Conservation (phyloP, 2,888 invertebrate species). For the Brachypalpus laphriformis region DNA sequence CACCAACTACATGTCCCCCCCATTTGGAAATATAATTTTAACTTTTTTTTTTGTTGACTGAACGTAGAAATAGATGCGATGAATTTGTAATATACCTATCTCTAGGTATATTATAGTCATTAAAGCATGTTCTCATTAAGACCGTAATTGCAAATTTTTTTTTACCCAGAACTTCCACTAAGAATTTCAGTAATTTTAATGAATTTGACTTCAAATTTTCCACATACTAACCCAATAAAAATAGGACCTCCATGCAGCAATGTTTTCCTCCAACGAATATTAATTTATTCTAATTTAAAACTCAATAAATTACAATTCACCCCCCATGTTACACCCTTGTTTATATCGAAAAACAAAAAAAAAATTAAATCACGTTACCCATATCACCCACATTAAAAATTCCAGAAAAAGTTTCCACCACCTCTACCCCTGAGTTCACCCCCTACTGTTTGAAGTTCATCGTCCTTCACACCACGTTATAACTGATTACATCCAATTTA, state of each 20-base stretch:
- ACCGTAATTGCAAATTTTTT: background rate
- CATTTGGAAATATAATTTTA: too few relatives aligned
- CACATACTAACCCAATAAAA: background rate
- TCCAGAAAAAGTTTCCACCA: constrained; percentile 18
- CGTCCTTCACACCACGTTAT: constrained; percentile 22
- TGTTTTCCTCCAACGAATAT: background rate
- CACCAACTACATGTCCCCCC: too few relatives aligned
- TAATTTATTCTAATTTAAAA: constrained; percentile 60
- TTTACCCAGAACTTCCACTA: background rate
- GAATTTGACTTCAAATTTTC: background rate
- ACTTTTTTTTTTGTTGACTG: too few relatives aligned
- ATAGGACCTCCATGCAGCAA: background rate
- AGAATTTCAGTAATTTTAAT: constrained; percentile 19
- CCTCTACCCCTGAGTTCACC: background rate
- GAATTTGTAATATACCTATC: too few relatives aligned
- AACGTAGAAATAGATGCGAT: too few relatives aligned
- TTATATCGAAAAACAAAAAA: background rate
- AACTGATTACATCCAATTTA: constrained; percentile 63
- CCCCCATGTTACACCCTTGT: background rate
- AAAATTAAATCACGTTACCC: constrained; percentile 54
- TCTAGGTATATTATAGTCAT: too few relatives aligned
- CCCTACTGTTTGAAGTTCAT: background rate
- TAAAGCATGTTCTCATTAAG: background rate
- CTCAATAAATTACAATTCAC: constrained; percentile 48
- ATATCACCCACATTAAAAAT: constrained; percentile 49